These are phyloP conservation scores for Rhinichthys klamathensis DNA, from an alignment of 2,113 vertebrate species.

Conservation along the genomic window DNA sequence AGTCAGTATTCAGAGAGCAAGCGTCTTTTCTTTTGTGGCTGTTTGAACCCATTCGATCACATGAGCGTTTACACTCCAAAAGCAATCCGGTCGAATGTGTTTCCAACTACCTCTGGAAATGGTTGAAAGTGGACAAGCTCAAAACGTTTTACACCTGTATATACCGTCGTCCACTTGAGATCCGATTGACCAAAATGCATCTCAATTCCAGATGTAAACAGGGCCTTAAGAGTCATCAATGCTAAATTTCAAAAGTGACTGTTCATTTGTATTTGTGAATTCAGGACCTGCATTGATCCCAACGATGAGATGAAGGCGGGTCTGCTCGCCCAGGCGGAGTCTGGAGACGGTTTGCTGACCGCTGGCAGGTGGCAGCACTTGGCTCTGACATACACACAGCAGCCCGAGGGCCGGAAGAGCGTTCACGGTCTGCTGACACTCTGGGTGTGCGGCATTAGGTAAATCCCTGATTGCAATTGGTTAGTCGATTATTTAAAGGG, in stretches of 20 bases:
- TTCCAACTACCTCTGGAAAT: no score
- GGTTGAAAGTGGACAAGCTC: no score
- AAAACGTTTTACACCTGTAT: no score
- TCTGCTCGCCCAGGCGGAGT: conserved; percentile 88
- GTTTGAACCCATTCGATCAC: no score
- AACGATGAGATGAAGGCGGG: conserved; percentile 91
- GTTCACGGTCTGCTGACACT: conserved; percentile 82
- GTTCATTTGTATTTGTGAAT: conserved; percentile 48
- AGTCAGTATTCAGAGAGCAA: no score
- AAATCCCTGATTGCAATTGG: conserved; percentile 31
- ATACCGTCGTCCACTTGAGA: no score
- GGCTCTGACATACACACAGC: conserved; percentile 87
- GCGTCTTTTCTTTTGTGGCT: no score
- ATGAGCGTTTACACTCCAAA: no score
- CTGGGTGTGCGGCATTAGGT: conserved; percentile 96
- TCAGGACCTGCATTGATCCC: conserved; percentile 90
- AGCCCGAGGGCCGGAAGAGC: conserved; percentile 91
- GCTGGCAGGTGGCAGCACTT: conserved; percentile 90
- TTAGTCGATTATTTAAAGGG: neutral
- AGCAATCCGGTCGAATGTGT: no score
- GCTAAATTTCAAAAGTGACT: neutral
- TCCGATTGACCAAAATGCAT: no score
- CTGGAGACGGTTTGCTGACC: conserved; percentile 80
- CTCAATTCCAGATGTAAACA: no score
- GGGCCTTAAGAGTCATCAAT: neutral